Percentiles rank a stretch among this genome's conserved stretches.
Evolutionary conservation across 2,797 vertebrate genomes (phyloP).

Genomic region (Coreius guichenoti): DNA sequence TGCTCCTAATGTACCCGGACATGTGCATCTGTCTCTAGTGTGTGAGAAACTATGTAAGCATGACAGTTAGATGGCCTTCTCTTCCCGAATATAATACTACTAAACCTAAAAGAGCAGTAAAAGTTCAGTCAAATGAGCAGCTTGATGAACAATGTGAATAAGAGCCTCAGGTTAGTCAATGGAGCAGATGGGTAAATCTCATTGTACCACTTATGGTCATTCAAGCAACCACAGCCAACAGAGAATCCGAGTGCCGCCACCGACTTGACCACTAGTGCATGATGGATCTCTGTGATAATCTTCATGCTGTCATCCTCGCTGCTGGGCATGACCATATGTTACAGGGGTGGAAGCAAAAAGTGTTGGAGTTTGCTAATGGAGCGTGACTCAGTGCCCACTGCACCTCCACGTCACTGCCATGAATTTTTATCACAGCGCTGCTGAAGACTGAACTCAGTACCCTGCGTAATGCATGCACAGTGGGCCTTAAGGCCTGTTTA

Average conservation of each 20-base stretch:
- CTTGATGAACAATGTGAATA: background rate
- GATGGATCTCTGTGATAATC: background rate
- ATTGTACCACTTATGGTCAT: background rate
- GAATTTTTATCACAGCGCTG: background rate
- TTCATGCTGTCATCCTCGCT: constrained; percentile 3
- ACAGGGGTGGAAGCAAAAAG: constrained; percentile 32
- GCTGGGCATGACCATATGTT: constrained; percentile 35
- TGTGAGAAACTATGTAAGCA: background rate
- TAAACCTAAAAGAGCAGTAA: background rate
- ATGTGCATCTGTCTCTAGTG: background rate
- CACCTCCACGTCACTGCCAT: background rate
- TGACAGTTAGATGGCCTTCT: background rate
- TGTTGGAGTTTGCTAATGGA: constrained; percentile 26
- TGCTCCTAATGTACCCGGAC: background rate
- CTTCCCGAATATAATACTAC: background rate
- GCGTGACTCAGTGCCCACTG: constrained; percentile 27
- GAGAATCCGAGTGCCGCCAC: background rate
- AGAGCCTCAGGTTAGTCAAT: background rate
- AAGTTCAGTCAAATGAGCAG: background rate
- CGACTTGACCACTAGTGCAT: background rate
- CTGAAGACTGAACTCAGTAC: background rate
- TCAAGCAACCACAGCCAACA: background rate
- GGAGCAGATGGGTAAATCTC: constrained; percentile 6
- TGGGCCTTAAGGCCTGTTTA: background rate
- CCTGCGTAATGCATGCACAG: background rate